phyloP scores from a whole-genome alignment of 2,797 vertebrate genomes.

The Fundulus diaphanus region DNA sequence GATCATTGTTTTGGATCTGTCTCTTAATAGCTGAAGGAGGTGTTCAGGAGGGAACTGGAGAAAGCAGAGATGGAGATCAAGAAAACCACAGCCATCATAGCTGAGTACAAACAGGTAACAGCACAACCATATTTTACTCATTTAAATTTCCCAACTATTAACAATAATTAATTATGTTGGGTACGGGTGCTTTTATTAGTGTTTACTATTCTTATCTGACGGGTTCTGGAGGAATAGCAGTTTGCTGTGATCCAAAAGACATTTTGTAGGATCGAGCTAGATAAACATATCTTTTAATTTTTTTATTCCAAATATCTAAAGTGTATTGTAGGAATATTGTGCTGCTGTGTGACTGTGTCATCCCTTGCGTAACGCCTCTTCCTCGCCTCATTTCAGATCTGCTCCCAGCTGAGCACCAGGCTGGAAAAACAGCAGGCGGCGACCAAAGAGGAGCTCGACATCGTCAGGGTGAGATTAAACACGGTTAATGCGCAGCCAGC shows the following conservation, averaged over 20 bases:
- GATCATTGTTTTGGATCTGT: background rate
- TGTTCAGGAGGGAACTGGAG: constrained; percentile 96
- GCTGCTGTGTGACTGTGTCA: background rate
- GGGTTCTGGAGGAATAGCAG: background rate
- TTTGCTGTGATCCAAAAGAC: background rate
- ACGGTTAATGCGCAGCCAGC: background rate
- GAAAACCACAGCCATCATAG: constrained; percentile 97
- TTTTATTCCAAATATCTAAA: background rate
- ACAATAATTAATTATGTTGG: no score
- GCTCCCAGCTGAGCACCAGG: constrained; percentile 95
- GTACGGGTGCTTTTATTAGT: background rate
- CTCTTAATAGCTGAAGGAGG: constrained; percentile 91
- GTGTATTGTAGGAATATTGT: background rate
- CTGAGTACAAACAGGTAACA: constrained; percentile 96
- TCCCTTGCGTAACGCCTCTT: background rate
- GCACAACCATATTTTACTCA: background rate
- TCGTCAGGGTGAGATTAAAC: constrained; percentile 87
- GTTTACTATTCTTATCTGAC: no score
- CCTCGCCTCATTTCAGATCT: constrained; percentile 84
- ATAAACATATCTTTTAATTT: background rate
- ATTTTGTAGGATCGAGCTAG: background rate
- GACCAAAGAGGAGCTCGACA: constrained; percentile 95
- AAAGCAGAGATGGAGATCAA: constrained; percentile 97
- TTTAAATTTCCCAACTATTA: background rate
- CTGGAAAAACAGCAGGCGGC: constrained; percentile 95